Conservation (phyloP, 1,140 invertebrate genomes). For the Helicorthomorpha holstii region DNA sequence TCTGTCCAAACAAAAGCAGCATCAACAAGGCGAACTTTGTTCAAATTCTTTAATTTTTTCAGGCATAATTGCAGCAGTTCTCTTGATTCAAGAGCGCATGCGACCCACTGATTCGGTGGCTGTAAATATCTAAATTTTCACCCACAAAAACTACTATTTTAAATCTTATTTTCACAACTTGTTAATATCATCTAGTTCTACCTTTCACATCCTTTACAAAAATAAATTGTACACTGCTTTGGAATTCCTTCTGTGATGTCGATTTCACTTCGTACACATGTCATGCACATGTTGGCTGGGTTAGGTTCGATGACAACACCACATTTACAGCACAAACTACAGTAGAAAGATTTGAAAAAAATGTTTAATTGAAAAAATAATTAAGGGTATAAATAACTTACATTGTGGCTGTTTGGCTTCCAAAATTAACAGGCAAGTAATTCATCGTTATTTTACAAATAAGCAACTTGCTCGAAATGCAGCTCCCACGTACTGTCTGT, state of each 20-base stretch:
- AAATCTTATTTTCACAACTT: no score
- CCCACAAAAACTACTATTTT: background rate
- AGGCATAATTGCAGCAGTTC: conserved; percentile 84
- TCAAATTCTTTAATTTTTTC: conserved; percentile 83
- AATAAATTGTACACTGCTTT: conserved; percentile 76
- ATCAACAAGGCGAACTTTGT: conserved; percentile 77
- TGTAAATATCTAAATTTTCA: conserved; percentile 58
- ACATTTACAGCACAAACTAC: conserved; percentile 36
- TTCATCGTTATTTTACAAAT: no score
- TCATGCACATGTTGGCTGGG: conserved; percentile 92
- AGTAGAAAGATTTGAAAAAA: no score
- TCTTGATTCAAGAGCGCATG: conserved; percentile 73
- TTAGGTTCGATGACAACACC: conserved; percentile 65
- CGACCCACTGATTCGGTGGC: conserved; percentile 80
- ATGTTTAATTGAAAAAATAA: no score
- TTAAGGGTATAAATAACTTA: no score
- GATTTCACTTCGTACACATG: conserved; percentile 70
- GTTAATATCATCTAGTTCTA: conserved; percentile 20
- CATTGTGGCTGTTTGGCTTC: no score
- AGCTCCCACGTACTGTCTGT: no score
- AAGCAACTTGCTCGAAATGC: no score
- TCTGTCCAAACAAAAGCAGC: conserved; percentile 98
- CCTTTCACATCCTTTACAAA: conserved; percentile 81
- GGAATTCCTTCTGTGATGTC: conserved; percentile 95
- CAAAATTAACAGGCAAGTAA: no score